Conservation (phyloP, 2,888 invertebrate species). For the Arrhopalites spinosus region DNA sequence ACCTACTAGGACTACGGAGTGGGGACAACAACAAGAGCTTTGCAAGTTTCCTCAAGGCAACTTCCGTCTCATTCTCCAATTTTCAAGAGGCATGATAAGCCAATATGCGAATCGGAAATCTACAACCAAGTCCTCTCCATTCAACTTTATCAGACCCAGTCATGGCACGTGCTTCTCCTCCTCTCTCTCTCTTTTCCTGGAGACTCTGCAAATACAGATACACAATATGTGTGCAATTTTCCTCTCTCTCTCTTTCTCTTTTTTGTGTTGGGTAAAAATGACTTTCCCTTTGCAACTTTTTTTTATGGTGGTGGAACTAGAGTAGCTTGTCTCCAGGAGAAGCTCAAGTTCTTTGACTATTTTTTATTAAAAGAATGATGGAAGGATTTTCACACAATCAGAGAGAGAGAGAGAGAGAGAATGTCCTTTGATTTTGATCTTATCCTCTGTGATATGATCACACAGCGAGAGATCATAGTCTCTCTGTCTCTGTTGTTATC, state of each 20-base stretch:
- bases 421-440: conserved; percentile 6
- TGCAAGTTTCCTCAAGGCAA: not conserved
- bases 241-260: not conserved
- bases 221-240: not conserved
- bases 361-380: no score
- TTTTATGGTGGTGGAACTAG: conserved; percentile 7
- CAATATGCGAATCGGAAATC: not conserved
- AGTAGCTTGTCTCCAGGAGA: not conserved
- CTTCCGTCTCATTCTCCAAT: not conserved
- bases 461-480: not conserved
- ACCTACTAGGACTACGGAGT: not conserved
- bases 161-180: not conserved
- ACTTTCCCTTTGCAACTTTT: not conserved
- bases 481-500: not conserved
- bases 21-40: not conserved
- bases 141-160: not conserved
- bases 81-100: not conserved
- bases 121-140: not conserved
- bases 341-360: not conserved
- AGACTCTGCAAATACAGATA: not conserved
- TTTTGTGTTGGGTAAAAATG: not conserved
- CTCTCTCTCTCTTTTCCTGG: not conserved
- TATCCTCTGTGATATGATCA: not conserved
- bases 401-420: not conserved
- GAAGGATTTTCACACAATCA: not conserved